Percentiles rank a stretch among this genome's conserved stretches.
These are phyloP conservation scores for Lycaena phlaeas DNA, from an alignment of 2,888 invertebrate genomes.

Conservation along the genomic window DNA sequence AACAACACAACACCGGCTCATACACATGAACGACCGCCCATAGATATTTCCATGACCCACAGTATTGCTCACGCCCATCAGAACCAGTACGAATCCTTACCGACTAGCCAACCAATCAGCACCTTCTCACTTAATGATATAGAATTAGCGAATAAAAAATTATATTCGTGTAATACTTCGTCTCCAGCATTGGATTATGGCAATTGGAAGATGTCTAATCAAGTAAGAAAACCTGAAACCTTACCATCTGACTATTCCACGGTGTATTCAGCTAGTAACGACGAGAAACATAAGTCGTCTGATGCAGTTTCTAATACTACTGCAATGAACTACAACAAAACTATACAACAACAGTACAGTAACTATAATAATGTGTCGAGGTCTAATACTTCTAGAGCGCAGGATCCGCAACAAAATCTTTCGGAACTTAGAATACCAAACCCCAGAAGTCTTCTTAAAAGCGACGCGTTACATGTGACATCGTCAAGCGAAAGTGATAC, in stretches of 20 bases:
- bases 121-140: conserved; percentile 60
- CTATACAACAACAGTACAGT: conserved; percentile 45
- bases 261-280: conserved; percentile 35
- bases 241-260: conserved; percentile 53
- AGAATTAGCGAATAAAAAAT: conserved; percentile 57
- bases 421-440: conserved; percentile 59
- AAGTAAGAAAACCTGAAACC: conserved; percentile 47
- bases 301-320: conserved; percentile 28
- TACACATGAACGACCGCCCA: conserved; percentile 38
- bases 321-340: conserved; percentile 51
- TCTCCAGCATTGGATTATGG: conserved; percentile 50
- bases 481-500: conserved; percentile 33
- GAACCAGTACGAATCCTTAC: conserved; percentile 44
- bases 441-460: conserved; percentile 45
- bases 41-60: conserved; percentile 37
- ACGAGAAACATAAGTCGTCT: conserved; percentile 46
- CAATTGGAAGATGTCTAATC: conserved; percentile 55
- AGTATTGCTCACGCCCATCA: conserved; percentile 52
- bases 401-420: conserved; percentile 47
- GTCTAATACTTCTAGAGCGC: conserved; percentile 37
- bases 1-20: conserved; percentile 47
- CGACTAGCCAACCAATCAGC: conserved; percentile 37
- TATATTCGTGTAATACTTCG: conserved; percentile 46
- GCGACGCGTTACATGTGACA: conserved; percentile 36
- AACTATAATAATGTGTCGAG: conserved; percentile 45